Evolutionary conservation across 2,797 vertebrate genomes (phyloP), one percentile per base, ranked within the genome.

Genomic region (Enoplosus armatus): DNA sequence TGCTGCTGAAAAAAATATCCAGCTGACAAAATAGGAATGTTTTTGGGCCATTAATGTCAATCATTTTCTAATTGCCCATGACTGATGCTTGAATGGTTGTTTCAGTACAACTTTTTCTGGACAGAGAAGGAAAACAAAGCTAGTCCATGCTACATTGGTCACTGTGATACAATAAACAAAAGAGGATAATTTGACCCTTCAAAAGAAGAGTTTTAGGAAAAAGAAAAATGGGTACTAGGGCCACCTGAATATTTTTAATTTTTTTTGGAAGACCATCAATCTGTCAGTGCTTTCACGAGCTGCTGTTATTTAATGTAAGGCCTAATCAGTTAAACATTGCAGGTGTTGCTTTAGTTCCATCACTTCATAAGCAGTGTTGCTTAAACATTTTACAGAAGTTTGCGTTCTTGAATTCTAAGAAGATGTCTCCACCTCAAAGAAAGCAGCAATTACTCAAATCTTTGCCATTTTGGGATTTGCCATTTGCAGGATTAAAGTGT

Each of bases 41-140:
- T 87, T 80, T 60, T 26, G 61, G 54, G 35, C 62, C 47, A 77
- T 88, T 91, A 58, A 78, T 79, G 78, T 83, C 77, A 84, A 27
- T 90, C 74, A 85, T 81, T 86, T 84, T 82, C 26, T 84, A 85
- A 87, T 82, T 77, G 63, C 58, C 60, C 45, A 15, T 55, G 59
- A 66, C 63, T 70, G 48, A 80, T 82, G 43, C 60, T 67, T 80
- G 63, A 85, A 67, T 22, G 43, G 47, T 71, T 75, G 53, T 55
- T 26, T n/a, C n/a, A 56, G 53, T 58, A 50, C 16, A 60, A 10
- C 27, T 12, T 64, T 78, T 63, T 74, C 56, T 71, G 15, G 70
- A 74, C 35, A 37, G 66, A 82, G 37, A 83, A 69, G 63, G 37
- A 75, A 86, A 86, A 72, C 56, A 77, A 77, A 69, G 33, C 33